phyloP scores from a whole-genome alignment of 2,888 invertebrate species.

The Didymodactylos carnosus region DNA sequence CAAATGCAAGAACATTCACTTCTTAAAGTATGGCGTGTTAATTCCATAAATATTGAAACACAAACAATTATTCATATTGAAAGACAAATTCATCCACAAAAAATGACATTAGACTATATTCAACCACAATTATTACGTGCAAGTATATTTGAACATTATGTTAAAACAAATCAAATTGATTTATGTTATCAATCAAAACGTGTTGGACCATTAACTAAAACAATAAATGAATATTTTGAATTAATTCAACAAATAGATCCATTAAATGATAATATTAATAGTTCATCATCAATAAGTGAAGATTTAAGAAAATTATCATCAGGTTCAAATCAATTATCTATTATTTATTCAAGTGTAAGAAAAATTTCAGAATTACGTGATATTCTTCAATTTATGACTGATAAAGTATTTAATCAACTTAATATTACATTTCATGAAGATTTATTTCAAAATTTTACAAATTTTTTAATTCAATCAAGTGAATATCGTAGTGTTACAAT shows the following conservation, averaged over 20 bases:
- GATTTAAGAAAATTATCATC: background rate
- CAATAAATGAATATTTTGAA: background rate
- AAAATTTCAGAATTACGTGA: background rate
- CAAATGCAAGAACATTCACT: background rate
- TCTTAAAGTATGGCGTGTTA: background rate
- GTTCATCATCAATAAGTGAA: background rate
- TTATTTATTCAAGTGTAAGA: background rate
- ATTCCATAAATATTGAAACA: background rate
- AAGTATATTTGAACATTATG: background rate
- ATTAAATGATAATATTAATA: no score
- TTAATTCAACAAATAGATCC: background rate
- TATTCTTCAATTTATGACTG: background rate
- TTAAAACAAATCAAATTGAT: background rate
- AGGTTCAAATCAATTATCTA: background rate
- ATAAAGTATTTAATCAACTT: background rate
- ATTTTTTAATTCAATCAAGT: background rate
- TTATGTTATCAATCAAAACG: background rate
- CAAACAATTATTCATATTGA: background rate
- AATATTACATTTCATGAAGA: background rate
- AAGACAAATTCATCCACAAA: background rate
- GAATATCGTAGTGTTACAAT: background rate
- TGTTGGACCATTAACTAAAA: background rate
- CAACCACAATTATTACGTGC: background rate
- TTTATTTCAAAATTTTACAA: background rate
- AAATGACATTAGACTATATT: background rate